A percentile compares a stretch with the other conserved stretches of the same genome.
phyloP scores from a whole-genome alignment of 2,113 vertebrate species.

The Condylura cristata region DNA sequence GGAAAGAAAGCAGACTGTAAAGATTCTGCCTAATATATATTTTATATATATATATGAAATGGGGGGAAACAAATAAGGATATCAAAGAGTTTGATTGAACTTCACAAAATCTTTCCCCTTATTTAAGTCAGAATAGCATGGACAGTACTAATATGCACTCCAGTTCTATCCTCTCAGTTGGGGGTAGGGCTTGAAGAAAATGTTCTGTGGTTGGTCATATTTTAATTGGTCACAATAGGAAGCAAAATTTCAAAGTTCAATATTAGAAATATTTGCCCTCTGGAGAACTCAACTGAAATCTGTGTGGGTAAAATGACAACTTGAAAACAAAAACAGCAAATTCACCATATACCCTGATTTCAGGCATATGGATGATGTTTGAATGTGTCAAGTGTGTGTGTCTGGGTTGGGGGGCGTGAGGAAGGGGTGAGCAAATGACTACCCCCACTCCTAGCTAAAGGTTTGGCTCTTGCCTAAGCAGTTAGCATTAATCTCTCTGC shows the following conservation, averaged over 20 bases:
- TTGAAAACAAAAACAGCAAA: constrained; percentile 19
- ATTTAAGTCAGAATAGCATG: constrained; percentile 74
- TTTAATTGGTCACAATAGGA: constrained; percentile 78
- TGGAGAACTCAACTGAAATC: constrained; percentile 75
- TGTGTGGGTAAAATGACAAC: constrained; percentile 51
- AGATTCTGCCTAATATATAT: constrained; percentile 3
- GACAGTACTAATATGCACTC: constrained; percentile 66
- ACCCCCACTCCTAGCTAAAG: not conserved
- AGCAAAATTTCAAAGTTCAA: constrained; percentile 76
- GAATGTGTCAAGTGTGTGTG: not conserved
- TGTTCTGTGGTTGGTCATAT: constrained; percentile 72
- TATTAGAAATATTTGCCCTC: constrained; percentile 65
- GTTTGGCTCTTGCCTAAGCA: not conserved
- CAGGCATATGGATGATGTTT: not conserved
- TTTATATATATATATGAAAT: not conserved
- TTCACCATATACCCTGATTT: not conserved
- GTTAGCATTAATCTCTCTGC: not conserved
- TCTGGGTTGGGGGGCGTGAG: too few species aligned
- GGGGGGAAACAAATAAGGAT: not conserved
- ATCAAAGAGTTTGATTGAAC: constrained; percentile 72
- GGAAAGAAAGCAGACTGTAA: constrained; percentile 58
- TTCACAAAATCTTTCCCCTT: constrained; percentile 39
- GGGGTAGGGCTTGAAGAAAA: constrained; percentile 64
- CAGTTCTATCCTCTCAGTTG: constrained; percentile 66
- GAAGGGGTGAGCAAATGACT: rapidly evolving